Percentiles rank a stretch among this genome's conserved stretches.
These are phyloP conservation scores for Eolophus roseicapilla DNA, from an alignment of 2,113 vertebrate species.

Conservation along the genomic window DNA sequence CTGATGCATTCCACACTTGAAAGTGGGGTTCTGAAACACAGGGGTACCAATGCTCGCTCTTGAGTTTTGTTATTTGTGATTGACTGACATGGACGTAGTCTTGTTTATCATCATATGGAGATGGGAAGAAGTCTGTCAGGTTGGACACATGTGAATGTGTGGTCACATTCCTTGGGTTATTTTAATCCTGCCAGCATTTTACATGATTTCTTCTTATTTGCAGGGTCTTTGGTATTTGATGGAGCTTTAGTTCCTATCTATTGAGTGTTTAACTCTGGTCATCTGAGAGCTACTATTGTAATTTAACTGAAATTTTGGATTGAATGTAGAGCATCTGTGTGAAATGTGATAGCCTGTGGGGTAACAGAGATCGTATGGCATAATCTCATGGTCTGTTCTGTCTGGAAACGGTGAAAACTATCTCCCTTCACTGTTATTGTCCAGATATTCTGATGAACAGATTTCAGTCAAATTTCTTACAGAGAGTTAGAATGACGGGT, in stretches of 20 bases:
- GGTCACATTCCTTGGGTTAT: background rate
- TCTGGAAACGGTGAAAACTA: background rate
- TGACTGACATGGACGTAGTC: background rate
- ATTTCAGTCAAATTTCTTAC: background rate
- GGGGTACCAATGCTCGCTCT: background rate
- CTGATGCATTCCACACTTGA: background rate
- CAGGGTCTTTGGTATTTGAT: background rate
- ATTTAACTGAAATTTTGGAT: background rate
- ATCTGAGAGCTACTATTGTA: background rate
- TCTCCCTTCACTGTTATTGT: background rate
- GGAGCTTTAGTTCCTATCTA: background rate
- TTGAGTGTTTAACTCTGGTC: background rate
- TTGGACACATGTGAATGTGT: background rate
- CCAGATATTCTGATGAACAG: background rate
- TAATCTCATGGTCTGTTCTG: background rate
- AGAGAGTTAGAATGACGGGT: background rate
- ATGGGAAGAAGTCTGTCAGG: background rate
- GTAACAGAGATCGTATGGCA: fast-evolving
- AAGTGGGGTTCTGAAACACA: background rate
- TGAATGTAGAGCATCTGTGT: background rate
- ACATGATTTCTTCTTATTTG: background rate
- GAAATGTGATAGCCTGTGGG: background rate
- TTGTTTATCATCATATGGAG: background rate
- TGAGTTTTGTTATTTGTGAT: background rate
- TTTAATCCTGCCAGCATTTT: background rate